phyloP scores from a whole-genome alignment of 2,888 invertebrate species.

The Timandra comae region DNA sequence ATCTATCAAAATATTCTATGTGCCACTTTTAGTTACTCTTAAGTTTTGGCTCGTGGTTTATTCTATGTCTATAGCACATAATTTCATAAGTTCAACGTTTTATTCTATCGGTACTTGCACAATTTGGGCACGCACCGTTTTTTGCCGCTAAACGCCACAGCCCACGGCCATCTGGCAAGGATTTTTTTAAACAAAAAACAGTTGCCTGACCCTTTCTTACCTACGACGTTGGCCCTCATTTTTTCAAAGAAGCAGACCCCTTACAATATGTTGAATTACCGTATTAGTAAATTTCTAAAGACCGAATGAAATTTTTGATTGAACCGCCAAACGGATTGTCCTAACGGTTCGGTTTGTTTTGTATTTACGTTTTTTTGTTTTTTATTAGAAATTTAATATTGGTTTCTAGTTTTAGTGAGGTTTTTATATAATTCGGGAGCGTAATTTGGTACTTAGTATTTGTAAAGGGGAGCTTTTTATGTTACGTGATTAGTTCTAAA shows the following conservation, averaged over 20 bases:
- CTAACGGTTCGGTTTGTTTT: conserved; percentile 63
- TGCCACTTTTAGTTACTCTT: no score
- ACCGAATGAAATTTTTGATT: conserved; percentile 73
- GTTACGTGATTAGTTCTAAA: no score
- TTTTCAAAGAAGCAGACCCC: conserved; percentile 59
- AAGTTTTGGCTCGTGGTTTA: no score
- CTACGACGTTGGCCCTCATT: conserved; percentile 61
- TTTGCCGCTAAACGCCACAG: conserved; percentile 68
- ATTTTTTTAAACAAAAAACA: conserved; percentile 65
- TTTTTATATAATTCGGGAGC: no score
- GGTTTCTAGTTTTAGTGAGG: no score
- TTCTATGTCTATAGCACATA: no score
- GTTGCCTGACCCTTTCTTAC: conserved; percentile 74
- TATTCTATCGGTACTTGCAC: conserved; percentile 50
- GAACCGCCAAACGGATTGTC: conserved; percentile 67
- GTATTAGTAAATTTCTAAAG: conserved; percentile 73
- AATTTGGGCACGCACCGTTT: conserved; percentile 69
- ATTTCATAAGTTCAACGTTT: no score
- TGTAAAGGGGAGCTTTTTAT: no score
- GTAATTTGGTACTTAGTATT: no score
- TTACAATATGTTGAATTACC: conserved; percentile 74
- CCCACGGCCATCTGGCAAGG: conserved; percentile 71
- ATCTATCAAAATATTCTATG: no score
- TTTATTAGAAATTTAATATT: conserved; percentile 43
- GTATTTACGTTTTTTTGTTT: conserved; percentile 38